Percentiles rank a stretch among this genome's conserved stretches.
These are phyloP conservation scores for Phoeniculus purpureus DNA, from an alignment of 2,797 vertebrate species.

Conservation along the genomic window DNA sequence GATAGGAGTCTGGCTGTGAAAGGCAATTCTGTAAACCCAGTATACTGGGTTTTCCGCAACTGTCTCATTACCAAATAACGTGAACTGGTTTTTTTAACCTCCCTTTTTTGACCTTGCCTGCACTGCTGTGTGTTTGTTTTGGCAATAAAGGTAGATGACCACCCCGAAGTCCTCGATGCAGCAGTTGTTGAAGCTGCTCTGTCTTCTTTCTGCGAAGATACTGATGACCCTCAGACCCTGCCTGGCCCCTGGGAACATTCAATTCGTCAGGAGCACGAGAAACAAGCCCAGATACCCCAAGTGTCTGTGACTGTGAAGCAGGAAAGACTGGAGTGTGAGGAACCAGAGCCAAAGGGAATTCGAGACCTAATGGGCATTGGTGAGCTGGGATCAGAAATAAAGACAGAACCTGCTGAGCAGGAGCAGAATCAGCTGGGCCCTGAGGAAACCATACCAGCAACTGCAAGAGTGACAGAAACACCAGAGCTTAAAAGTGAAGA, in stretches of 20 bases:
- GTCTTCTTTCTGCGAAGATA: constrained; percentile 92
- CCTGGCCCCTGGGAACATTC: constrained; percentile 88
- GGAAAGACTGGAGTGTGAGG: constrained; percentile 80
- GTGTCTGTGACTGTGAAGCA: constrained; percentile 80
- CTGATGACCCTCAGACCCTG: constrained; percentile 88
- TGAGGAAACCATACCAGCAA: constrained; percentile 63
- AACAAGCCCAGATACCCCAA: constrained; percentile 76
- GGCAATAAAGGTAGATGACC: constrained; percentile 86
- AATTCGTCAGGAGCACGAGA: constrained; percentile 82
- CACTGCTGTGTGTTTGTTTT: constrained; percentile 58
- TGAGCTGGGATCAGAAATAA: constrained; percentile 78
- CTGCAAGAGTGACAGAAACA: constrained; percentile 69
- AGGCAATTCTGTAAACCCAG: not conserved
- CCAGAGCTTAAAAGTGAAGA: constrained; percentile 76
- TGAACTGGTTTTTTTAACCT: not conserved
- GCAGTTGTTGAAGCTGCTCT: constrained; percentile 94
- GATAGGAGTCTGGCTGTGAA: not conserved
- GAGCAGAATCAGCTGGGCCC: constrained; percentile 72
- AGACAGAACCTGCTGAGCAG: constrained; percentile 76
- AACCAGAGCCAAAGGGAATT: constrained; percentile 77
- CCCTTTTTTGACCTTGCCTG: constrained; percentile 1
- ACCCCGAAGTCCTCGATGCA: constrained; percentile 91
- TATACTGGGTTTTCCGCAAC: not conserved
- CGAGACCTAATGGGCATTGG: constrained; percentile 77
- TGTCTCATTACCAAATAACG: not conserved